Evolutionary conservation across 2,113 vertebrate genomes (phyloP).

Genomic region (Corynorhinus townsendii): DNA sequence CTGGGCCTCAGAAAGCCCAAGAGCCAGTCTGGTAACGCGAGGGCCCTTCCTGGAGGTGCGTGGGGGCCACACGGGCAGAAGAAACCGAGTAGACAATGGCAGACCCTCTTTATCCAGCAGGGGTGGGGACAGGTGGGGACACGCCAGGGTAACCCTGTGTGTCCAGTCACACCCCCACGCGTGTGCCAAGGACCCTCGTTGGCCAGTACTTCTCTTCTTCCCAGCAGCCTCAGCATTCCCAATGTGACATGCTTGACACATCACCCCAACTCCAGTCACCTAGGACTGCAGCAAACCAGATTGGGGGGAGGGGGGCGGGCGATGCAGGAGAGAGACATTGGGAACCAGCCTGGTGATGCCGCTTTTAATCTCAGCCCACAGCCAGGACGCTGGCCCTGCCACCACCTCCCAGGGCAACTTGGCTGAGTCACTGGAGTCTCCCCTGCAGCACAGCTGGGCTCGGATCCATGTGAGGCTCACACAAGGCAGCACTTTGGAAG

Average conservation of each 20-base stretch:
- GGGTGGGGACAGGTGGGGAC: not conserved
- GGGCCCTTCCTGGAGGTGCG: not conserved
- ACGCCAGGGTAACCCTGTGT: not conserved
- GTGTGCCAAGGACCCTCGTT: not conserved
- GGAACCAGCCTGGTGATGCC: not conserved
- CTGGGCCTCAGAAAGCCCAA: not conserved
- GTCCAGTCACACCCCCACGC: not conserved
- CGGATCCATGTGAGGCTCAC: not conserved
- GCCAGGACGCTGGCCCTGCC: not conserved
- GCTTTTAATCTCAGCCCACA: not conserved
- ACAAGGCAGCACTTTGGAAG: not conserved
- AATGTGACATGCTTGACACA: not conserved
- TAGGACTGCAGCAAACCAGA: not conserved
- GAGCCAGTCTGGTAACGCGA: not conserved
- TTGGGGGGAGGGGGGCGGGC: too few relatives aligned
- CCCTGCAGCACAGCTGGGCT: not conserved
- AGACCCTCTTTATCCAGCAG: not conserved
- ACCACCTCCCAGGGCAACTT: not conserved
- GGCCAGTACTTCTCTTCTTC: not conserved
- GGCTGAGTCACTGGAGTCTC: not conserved
- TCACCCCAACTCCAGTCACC: not conserved
- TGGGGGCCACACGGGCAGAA: too few relatives aligned
- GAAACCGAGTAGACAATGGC: fast-evolving
- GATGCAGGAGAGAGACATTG: too few relatives aligned
- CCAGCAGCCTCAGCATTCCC: not conserved